Conservation (phyloP, 2,888 invertebrate genomes). For the Melieria crassipennis region DNA sequence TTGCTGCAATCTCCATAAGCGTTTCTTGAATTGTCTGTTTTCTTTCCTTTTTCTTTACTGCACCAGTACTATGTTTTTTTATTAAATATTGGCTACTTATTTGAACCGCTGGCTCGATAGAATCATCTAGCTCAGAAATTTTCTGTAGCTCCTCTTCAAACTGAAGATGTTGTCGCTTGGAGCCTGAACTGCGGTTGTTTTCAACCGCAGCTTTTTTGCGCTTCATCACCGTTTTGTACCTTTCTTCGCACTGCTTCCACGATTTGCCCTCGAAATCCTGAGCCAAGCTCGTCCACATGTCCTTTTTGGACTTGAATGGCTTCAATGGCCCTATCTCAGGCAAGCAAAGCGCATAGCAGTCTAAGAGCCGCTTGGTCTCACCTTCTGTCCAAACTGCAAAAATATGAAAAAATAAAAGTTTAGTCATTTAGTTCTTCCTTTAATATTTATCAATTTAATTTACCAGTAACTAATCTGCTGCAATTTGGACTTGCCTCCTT, state of each 20-base stretch:
- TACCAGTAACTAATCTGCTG: too few relatives aligned
- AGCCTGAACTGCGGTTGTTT: conserved; percentile 13
- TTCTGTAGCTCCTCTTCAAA: conserved; percentile 10
- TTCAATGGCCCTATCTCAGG: too few relatives aligned
- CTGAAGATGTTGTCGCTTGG: neutral
- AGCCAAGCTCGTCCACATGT: conserved; percentile 26
- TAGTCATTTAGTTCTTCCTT: too few relatives aligned
- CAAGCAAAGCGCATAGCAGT: conserved; percentile 17
- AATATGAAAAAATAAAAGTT: too few relatives aligned
- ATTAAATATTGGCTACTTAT: conserved; percentile 10
- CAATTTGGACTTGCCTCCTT: too few relatives aligned
- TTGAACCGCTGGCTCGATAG: conserved; percentile 9
- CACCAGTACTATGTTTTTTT: neutral
- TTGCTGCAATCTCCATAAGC: too few relatives aligned
- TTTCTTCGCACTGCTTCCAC: conserved; percentile 31
- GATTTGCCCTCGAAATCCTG: conserved; percentile 11
- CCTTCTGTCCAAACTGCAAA: too few relatives aligned
- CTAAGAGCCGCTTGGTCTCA: conserved; percentile 21
- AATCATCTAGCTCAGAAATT: neutral
- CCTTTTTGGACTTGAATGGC: conserved; percentile 24
- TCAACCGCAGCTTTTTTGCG: conserved; percentile 22
- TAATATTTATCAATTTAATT: too few relatives aligned
- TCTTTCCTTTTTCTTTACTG: too few relatives aligned
- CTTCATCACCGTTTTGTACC: conserved; percentile 32
- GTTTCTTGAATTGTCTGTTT: too few relatives aligned